Conservation (phyloP, 1,140 invertebrate genomes). For the Ostrea edulis region DNA sequence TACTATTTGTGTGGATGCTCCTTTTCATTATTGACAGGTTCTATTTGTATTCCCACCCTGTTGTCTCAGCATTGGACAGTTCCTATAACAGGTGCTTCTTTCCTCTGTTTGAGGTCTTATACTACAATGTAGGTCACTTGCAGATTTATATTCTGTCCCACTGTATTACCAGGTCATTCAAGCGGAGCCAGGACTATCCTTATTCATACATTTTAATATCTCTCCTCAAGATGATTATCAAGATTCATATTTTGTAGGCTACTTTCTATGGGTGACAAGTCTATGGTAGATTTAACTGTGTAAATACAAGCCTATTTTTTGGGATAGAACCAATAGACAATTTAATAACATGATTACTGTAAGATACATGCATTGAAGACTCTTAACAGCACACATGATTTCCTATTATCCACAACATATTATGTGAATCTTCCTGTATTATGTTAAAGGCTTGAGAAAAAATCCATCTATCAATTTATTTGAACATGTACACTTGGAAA, state of each 20-base stretch:
- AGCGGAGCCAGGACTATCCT: constrained; percentile 10
- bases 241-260: constrained; percentile 3
- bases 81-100: background rate
- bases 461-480: background rate
- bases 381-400: background rate
- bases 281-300: constrained; percentile 32
- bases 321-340: background rate
- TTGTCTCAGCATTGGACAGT: background rate
- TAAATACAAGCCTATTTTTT: constrained; percentile 8
- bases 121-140: constrained; percentile 23
- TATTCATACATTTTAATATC: constrained; percentile 34
- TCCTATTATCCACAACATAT: background rate
- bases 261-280: constrained; percentile 14
- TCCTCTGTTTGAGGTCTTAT: constrained; percentile 1
- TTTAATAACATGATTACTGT: constrained; percentile 11
- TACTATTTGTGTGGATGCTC: background rate
- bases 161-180: constrained; percentile 12
- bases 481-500: background rate
- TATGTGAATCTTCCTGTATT: constrained; percentile 1
- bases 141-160: constrained; percentile 23
- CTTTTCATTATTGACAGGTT: background rate
- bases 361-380: background rate
- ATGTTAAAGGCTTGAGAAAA: constrained; percentile 8
- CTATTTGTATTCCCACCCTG: background rate
- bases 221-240: constrained; percentile 21